Evolutionary conservation across 2,888 invertebrate genomes (phyloP).

Genomic region (Myathropa florea): DNA sequence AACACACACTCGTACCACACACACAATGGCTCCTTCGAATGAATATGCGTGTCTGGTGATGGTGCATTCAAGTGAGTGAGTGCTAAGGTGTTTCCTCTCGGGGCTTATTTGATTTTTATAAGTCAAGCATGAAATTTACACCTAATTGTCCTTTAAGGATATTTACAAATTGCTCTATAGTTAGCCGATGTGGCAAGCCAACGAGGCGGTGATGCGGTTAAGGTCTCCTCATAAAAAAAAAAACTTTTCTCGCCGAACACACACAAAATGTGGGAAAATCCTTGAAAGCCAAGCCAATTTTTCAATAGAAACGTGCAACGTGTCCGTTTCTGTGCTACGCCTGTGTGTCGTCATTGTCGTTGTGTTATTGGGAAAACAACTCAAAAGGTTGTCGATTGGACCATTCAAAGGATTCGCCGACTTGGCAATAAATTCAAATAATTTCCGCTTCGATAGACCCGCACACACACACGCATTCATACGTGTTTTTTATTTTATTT

Average conservation of each 20-base stretch:
- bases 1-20: constrained; percentile 18
- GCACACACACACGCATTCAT: neutral
- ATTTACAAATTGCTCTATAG: constrained; percentile 58
- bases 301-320: constrained; percentile 47
- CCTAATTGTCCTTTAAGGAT: constrained; percentile 61
- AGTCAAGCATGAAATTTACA: constrained; percentile 71
- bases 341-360: neutral
- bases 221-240: too few relatives aligned
- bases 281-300: constrained; percentile 67
- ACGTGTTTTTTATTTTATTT: neutral
- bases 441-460: constrained; percentile 48
- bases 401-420: constrained; percentile 70
- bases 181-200: constrained; percentile 10
- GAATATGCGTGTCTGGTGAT: constrained; percentile 9
- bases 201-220: neutral
- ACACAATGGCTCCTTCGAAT: constrained; percentile 27
- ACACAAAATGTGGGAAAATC: constrained; percentile 67
- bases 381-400: constrained; percentile 69
- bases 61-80: constrained; percentile 64
- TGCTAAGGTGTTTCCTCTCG: constrained; percentile 57
- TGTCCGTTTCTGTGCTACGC: constrained; percentile 23
- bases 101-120: constrained; percentile 65
- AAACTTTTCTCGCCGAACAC: constrained; percentile 28
- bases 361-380: constrained; percentile 68
- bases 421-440: constrained; percentile 67